These are phyloP conservation scores for Chromoteleia sp. DNA, from an alignment of 2,888 invertebrate genomes.

Conservation along the genomic window DNA sequence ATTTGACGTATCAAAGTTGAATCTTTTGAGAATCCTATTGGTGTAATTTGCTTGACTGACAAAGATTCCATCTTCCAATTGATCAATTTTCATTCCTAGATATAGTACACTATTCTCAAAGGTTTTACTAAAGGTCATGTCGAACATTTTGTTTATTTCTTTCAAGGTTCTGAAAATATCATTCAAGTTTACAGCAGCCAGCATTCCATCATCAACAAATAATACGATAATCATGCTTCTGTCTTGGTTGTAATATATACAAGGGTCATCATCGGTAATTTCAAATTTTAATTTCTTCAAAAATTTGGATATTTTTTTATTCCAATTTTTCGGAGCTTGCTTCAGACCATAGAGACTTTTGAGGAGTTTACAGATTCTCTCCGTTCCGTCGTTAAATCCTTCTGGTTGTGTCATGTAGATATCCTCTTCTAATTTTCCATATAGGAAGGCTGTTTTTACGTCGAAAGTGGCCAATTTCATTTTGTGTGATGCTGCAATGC, in stretches of 20 bases:
- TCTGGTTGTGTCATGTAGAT: constrained; percentile 12
- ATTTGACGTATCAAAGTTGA: constrained; percentile 2
- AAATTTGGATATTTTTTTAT: constrained; percentile 70
- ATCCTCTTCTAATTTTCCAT: constrained; percentile 3
- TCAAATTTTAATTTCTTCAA: constrained; percentile 71
- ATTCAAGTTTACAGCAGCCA: no score
- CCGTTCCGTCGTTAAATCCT: constrained; percentile 7
- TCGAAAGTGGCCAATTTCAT: not conserved
- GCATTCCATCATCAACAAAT: constrained; percentile 74
- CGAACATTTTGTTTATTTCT: not conserved
- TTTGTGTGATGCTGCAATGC: constrained; percentile 1
- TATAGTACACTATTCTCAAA: not conserved
- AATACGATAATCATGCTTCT: constrained; percentile 62
- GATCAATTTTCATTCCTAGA: constrained; percentile 12
- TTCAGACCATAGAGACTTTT: constrained; percentile 76
- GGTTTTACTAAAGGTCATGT: not conserved
- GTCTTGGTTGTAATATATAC: constrained; percentile 71
- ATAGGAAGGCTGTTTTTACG: constrained; percentile 11
- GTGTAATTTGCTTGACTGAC: constrained; percentile 13
- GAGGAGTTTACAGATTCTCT: constrained; percentile 46
- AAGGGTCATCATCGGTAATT: constrained; percentile 48
- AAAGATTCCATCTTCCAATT: not conserved
- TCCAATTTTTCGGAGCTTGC: constrained; percentile 75
- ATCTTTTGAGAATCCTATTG: not conserved
- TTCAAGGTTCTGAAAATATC: not conserved